Base-by-base conservation (phyloP, 2,113 vertebrate species). In the Megaleporinus macrocephalus region DNA sequence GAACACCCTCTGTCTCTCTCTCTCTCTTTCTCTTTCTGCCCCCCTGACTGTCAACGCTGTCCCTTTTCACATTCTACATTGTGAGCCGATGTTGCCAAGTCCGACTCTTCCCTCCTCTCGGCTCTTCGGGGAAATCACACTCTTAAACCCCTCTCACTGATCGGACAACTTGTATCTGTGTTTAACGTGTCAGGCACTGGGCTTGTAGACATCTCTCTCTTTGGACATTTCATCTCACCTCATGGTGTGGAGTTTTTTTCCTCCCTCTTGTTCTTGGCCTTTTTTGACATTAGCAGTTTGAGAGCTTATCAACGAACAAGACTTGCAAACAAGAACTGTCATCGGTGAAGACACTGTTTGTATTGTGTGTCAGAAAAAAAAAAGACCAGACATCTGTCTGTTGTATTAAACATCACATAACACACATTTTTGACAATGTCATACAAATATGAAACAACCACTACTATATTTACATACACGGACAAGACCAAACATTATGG, bases 1-100 rank as follows among this genome's bases (percentile, higher is more conserved):
- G 85, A 63, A 82, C 77, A 63, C 24, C 57, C 59, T 82, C 79
- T 83, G 51, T 78, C 49, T 86, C 87, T 79, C 82, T 87, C 75
- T 73, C 83, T 78, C 73, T 78, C 1, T 78, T 63, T 68, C 82
- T 78, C 41, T 63, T 69, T 63, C 16, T 84, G 83, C 84, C 9
- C 85, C 73, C 82, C 81, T 51, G 3, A 29, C 30, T 49, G 36
- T 10, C 63, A 70, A n/a, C 65, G 12, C 66, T 57, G 44, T 66
- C 68, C 86, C 65, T 70, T 27, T 72, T 20, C 26, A 72, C 12
- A 16, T 72, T 51, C 33, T 53, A 53, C 47, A 30, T 20, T 16
- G 12, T 24, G 65, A 36, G 11, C 27, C 51, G 12, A 26, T 18
- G 13, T 69, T 69, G 29, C 65, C 29, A 66, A 57, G 63, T 49